Evolutionary conservation across 2,113 vertebrate genomes (phyloP), one percentile per base, ranked within the genome.

Genomic region (Hippocampus guttulatus): DNA sequence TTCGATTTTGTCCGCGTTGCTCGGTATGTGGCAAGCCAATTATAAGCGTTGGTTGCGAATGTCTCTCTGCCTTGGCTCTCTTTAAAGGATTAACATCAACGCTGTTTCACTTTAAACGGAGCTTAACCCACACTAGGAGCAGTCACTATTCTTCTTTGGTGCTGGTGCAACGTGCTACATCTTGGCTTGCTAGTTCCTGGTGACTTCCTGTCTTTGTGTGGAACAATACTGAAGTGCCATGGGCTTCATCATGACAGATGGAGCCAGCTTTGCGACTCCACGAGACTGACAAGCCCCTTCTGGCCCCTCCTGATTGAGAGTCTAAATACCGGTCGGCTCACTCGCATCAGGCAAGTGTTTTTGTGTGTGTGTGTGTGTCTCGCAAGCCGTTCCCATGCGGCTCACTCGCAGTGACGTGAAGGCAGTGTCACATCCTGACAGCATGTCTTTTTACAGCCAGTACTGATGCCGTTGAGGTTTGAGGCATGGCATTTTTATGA

Each of bases 221-320:
- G 76, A 77, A 55, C 61, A 75, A 77, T 45, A 40, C 21, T 69
- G 63, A 76, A 81, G 78, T 64, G 80, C 73, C 41, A 55, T 64
- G 86, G 78, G 79, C 68, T 78, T 80, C 73, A 69, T 77, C 76
- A 78, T 90, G 88, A 90, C 88, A 90, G 86, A 89, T 85, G 86
- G 85, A 88, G 74, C 60, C 84, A 78, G 86, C 79, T 79, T 75
- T 79, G 81, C 88, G 88, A 89, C 88, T 86, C 87, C 55, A 70
- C 68, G 85, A 88, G 84, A 84, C 75, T 84, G 84, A 79, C 80
- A 75, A 84, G 83, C 78, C 87, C 64, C 84, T 83, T 87, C 84
- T 87, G 83, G 86, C 83, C 88, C 80, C 80, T 86, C 77, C 82
- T 88, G 88, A 90, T 89, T 85, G 80, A 88, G 82, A 83, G 86